Percentiles rank a stretch among this genome's conserved stretches.
Conservation (phyloP, 2,113 vertebrate species). For the Lichenostomus cassidix region DNA sequence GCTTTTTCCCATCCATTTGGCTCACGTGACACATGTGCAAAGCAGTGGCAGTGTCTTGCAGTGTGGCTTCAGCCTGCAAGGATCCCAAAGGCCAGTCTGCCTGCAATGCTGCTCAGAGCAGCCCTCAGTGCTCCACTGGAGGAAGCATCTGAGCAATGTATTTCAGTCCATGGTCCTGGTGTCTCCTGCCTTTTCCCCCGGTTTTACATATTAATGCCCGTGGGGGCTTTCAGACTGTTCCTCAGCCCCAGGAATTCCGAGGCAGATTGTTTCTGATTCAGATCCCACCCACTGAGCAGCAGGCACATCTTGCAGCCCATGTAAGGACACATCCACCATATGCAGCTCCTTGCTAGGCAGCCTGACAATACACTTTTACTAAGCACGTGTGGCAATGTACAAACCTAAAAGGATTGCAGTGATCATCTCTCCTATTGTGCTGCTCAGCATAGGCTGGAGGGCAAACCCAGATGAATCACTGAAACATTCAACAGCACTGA, state of each 20-base stretch:
- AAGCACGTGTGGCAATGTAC: fast-evolving
- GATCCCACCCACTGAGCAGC: neutral
- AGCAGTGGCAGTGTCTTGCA: neutral
- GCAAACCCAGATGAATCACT: neutral
- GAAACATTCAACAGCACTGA: neutral
- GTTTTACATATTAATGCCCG: neutral
- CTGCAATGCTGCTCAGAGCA: neutral
- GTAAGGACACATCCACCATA: neutral
- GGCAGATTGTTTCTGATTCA: neutral
- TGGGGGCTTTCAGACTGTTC: neutral
- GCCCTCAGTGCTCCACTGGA: neutral
- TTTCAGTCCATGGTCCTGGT: fast-evolving
- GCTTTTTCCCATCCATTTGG: neutral
- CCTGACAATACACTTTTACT: neutral
- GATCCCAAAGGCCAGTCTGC: neutral
- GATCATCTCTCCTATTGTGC: neutral
- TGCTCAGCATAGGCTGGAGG: neutral
- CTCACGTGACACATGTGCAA: neutral
- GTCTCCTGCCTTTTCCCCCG: neutral
- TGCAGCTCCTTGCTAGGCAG: neutral
- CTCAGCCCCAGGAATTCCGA: neutral
- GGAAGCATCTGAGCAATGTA: fast-evolving
- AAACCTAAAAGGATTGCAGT: neutral
- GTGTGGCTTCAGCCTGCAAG: fast-evolving
- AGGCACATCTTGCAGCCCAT: fast-evolving